Evolutionary conservation across 2,888 invertebrate species (phyloP).

Genomic region (Diaprepes abbreviatus): DNA sequence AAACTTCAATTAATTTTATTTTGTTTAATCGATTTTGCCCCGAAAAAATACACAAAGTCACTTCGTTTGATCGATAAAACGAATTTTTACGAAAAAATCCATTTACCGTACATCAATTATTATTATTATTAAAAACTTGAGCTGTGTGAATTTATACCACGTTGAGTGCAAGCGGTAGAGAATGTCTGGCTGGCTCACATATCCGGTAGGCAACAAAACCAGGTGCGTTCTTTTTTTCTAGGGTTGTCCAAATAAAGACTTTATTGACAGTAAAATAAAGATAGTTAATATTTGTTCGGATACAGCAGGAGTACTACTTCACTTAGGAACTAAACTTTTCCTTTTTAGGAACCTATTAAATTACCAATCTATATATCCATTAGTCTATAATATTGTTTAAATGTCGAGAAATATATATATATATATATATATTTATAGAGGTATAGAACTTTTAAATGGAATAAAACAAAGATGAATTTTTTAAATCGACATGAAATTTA

Average conservation of each 20-base stretch:
- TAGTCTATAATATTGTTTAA: too few species aligned
- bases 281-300: slow-evolving; percentile 24
- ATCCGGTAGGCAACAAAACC: slow-evolving; percentile 64
- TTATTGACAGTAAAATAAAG: slow-evolving; percentile 33
- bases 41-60: too few species aligned
- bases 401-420: too few species aligned
- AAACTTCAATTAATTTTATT: too few species aligned
- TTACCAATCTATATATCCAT: too few species aligned
- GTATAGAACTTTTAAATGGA: too few species aligned
- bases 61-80: slow-evolving; percentile 9
- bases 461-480: too few species aligned
- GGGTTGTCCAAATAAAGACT: slow-evolving; percentile 59
- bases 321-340: slow-evolving; percentile 2
- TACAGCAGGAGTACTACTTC: not conserved
- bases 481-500: too few species aligned
- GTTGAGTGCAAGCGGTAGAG: slow-evolving; percentile 63
- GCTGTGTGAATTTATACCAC: slow-evolving; percentile 57
- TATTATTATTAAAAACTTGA: slow-evolving; percentile 21
- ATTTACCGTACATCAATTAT: slow-evolving; percentile 11
- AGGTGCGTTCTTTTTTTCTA: slow-evolving; percentile 58
- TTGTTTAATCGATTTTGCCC: slow-evolving; percentile 8
- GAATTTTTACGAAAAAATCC: not conserved
- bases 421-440: too few species aligned
- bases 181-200: slow-evolving; percentile 63
- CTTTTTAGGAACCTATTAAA: not conserved